Evolutionary conservation across 2,113 vertebrate species (phyloP).

Genomic region (Cyanoderma ruficeps): DNA sequence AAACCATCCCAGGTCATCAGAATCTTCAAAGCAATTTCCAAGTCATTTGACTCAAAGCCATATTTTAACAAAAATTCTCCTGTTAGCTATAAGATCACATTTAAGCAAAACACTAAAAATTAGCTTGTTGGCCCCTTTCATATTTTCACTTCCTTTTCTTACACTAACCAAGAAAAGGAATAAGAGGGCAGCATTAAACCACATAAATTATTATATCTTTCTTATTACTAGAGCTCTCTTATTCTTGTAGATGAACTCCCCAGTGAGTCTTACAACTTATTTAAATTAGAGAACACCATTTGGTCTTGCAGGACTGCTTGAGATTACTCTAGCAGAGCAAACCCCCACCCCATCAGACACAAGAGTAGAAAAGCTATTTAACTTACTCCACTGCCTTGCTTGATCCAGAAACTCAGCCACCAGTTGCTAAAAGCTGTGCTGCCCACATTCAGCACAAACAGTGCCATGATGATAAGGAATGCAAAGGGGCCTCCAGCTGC

Average conservation of each 20-base stretch:
- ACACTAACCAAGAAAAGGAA: neutral
- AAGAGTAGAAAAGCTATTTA: neutral
- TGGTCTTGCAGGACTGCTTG: neutral
- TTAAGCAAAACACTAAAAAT: neutral
- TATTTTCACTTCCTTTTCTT: neutral
- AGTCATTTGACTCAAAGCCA: neutral
- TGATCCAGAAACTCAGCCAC: conserved; percentile 97
- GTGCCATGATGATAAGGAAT: conserved; percentile 84
- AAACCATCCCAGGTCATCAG: neutral
- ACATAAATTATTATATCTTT: neutral
- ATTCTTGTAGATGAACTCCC: neutral
- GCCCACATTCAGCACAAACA: conserved; percentile 90
- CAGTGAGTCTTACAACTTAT: neutral
- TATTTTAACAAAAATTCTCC: neutral
- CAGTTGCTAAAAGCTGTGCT: conserved; percentile 92
- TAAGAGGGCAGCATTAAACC: neutral
- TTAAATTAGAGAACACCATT: conserved; percentile 5
- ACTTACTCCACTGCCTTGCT: conserved; percentile 93
- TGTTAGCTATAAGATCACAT: neutral
- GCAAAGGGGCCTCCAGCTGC: conserved; percentile 86
- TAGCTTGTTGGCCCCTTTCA: neutral
- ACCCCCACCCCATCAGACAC: neutral
- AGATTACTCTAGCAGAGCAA: neutral
- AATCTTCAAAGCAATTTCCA: neutral
- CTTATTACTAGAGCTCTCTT: neutral